Conservation (phyloP, 2,888 invertebrate genomes). For the Belgica antarctica region DNA sequence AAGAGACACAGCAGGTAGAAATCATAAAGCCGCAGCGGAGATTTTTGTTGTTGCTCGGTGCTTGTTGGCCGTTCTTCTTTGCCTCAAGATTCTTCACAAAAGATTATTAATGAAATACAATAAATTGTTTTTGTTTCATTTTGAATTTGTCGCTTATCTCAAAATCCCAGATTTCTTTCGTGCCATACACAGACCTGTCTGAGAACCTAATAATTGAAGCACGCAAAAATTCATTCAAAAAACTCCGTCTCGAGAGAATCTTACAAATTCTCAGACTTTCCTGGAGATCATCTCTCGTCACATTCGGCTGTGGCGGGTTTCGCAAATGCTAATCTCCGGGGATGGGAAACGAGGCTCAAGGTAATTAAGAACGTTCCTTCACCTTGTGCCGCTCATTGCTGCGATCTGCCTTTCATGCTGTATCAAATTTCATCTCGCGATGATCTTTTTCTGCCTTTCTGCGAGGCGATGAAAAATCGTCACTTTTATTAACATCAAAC, state of each 20-base stretch:
- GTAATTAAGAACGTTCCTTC: slow-evolving; percentile 40
- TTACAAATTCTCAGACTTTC: no score
- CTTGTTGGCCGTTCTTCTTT: slow-evolving; percentile 19
- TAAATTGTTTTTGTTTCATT: slow-evolving; percentile 8
- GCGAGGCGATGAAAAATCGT: slow-evolving; percentile 8
- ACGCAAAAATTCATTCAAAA: slow-evolving; percentile 24
- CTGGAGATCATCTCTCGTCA: neutral
- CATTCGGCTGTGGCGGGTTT: neutral
- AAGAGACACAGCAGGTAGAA: slow-evolving; percentile 40
- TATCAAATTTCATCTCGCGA: slow-evolving; percentile 26
- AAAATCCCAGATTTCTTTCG: neutral
- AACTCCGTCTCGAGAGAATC: neutral
- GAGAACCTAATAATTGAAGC: neutral
- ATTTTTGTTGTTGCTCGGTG: slow-evolving; percentile 21
- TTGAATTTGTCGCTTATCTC: neutral
- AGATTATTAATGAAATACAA: slow-evolving; percentile 34
- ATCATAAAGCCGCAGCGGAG: slow-evolving; percentile 31
- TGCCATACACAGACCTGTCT: neutral
- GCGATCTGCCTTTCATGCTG: slow-evolving; percentile 12
- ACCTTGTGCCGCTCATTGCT: neutral
- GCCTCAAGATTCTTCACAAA: slow-evolving; percentile 30
- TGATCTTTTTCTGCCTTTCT: neutral
- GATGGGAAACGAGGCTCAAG: neutral
- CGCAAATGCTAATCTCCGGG: neutral
- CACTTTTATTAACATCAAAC: slow-evolving; percentile 1